Percentiles rank a stretch among this genome's conserved stretches.
These are phyloP conservation scores for Cyanoderma ruficeps DNA, from an alignment of 2,113 vertebrate species.

Conservation along the genomic window DNA sequence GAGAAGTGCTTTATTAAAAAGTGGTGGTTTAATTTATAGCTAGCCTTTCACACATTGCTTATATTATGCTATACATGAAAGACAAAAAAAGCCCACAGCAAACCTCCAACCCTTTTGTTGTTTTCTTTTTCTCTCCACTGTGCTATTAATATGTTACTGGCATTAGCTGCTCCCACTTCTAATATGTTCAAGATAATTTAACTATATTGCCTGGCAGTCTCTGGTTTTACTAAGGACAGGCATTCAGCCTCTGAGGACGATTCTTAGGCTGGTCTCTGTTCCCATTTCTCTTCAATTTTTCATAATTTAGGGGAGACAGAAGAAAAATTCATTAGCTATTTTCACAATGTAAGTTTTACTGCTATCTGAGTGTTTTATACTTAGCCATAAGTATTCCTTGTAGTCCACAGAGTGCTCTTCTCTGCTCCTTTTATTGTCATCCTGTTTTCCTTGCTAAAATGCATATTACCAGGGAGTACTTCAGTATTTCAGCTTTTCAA, in stretches of 20 bases:
- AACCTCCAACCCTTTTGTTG: not conserved
- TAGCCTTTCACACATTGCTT: not conserved
- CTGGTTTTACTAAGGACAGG: not conserved
- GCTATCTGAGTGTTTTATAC: not conserved
- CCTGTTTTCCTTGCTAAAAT: not conserved
- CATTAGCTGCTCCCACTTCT: not conserved
- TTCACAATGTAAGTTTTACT: not conserved
- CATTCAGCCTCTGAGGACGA: not conserved
- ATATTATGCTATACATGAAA: not conserved
- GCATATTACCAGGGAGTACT: not conserved
- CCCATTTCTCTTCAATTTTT: not conserved
- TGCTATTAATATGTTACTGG: not conserved
- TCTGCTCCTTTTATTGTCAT: not conserved
- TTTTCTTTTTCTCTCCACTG: not conserved
- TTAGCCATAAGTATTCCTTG: not conserved
- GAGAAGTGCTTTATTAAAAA: not conserved
- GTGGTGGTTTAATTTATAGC: not conserved
- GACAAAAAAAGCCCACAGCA: not conserved
- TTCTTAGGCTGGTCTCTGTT: not conserved
- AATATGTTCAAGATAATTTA: not conserved
- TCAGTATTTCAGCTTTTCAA: not conserved
- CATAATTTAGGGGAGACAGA: not conserved
- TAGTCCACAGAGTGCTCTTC: not conserved
- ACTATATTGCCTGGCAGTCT: not conserved
- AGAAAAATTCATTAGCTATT: not conserved